Evolutionary conservation across 2,888 invertebrate species (phyloP), one percentile per base, ranked within the genome.

Genomic region (Invenusta paracnida): DNA sequence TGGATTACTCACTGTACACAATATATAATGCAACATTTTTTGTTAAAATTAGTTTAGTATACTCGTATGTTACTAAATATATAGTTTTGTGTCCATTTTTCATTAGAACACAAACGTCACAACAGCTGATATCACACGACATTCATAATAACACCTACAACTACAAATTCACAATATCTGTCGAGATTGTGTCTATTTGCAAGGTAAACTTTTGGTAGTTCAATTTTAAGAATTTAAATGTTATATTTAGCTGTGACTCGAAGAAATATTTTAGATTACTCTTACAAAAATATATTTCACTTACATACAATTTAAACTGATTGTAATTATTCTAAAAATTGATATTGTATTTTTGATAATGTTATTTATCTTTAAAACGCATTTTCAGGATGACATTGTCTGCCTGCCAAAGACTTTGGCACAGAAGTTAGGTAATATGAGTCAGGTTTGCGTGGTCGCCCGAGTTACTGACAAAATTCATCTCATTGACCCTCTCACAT

Each of bases 41-140:
- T n/a, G n/a, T n/a, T n/a, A n/a, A n/a, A n/a, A n/a, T n/a, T n/a
- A n/a, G n/a, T n/a, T n/a, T n/a, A n/a, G n/a, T n/a, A n/a, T n/a
- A n/a, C n/a, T n/a, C n/a, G n/a, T n/a, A n/a, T n/a, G n/a, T n/a
- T n/a, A n/a, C n/a, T n/a, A n/a, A n/a, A n/a, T 48, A 11, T 48
- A 29, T 27, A 11, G 82, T 11, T 29, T 30, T n/a, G 82, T 5
- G 29, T 29, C 29, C 86, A 86, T 87, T 88, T 11, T n/a, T n/a
- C n/a, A n/a, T n/a, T 89, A 92, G 95, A 90, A 94, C 94, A 89
- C 94, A 95, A 88, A 95, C 95, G 90, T 96, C 98, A 0, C 97
- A 98, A 91, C 96, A 97, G 90, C 93, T 98, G 67, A 95, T 98
- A 89, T 97, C 98, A 0, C 98, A 98, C 90, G 99, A 99, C 92